phyloP scores from a whole-genome alignment of 2,888 invertebrate species.

The Idaea biselata region DNA sequence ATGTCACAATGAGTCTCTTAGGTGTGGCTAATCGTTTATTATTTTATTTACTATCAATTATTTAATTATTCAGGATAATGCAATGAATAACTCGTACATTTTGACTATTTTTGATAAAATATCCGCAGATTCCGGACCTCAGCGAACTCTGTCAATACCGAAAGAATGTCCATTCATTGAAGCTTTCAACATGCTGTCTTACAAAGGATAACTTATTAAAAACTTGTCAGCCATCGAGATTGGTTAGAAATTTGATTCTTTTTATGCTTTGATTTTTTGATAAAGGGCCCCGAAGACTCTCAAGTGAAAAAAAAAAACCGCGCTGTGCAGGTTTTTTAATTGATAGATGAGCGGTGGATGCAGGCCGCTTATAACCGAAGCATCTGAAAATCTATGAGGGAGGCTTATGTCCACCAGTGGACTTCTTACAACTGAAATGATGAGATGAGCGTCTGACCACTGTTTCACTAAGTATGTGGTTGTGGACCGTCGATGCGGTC shows the following conservation, averaged over 20 bases:
- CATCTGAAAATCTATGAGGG: too few relatives aligned
- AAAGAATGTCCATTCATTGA: not conserved
- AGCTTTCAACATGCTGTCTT: not conserved
- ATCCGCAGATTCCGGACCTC: not conserved
- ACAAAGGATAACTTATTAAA: not conserved
- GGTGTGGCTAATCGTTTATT: too few relatives aligned
- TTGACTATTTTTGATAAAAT: not conserved
- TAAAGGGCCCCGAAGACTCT: not conserved
- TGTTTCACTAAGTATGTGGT: too few relatives aligned
- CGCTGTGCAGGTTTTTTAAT: not conserved
- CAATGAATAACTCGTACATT: not conserved
- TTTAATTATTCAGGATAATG: too few relatives aligned
- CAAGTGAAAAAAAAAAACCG: not conserved
- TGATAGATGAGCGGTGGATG: too few relatives aligned
- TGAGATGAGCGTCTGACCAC: too few relatives aligned
- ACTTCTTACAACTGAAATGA: too few relatives aligned
- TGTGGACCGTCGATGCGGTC: too few relatives aligned
- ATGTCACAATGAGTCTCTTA: too few relatives aligned
- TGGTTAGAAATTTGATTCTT: not conserved
- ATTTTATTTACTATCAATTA: too few relatives aligned
- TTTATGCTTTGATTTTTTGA: not conserved
- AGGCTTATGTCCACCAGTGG: too few relatives aligned
- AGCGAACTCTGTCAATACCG: not conserved
- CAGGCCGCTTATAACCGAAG: too few relatives aligned
- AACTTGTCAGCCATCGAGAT: not conserved